These are phyloP conservation scores for Neopelma chrysocephalum DNA, from an alignment of 2,797 vertebrate genomes.

Conservation along the genomic window DNA sequence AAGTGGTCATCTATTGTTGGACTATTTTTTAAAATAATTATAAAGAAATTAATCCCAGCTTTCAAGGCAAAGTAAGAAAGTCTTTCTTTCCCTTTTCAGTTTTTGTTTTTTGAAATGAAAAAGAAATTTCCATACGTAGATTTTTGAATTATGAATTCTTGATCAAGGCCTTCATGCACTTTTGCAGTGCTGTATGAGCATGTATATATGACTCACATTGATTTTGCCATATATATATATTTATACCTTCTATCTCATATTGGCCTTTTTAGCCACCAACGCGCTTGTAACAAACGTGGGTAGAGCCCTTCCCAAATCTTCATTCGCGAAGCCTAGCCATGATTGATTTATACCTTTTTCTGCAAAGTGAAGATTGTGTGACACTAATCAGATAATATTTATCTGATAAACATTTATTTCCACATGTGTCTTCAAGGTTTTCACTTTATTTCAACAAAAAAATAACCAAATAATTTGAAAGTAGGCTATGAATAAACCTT, in stretches of 20 bases:
- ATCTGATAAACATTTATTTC: neutral
- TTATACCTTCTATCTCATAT: too few relatives aligned
- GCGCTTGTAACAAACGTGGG: too few relatives aligned
- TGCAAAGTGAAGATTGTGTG: neutral
- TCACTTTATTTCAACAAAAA: slow-evolving; percentile 34
- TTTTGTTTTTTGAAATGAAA: neutral
- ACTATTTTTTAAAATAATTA: neutral
- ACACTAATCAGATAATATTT: neutral
- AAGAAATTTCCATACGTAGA: neutral
- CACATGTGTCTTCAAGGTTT: neutral
- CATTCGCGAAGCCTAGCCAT: too few relatives aligned
- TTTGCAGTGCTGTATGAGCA: neutral
- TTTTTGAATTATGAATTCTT: neutral
- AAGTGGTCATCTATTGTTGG: neutral
- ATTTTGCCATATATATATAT: neutral
- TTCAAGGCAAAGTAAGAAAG: neutral
- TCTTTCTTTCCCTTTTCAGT: neutral
- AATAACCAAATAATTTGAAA: neutral
- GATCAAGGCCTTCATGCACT: neutral
- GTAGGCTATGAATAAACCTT: neutral
- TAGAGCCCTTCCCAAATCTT: too few relatives aligned
- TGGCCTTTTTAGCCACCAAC: too few relatives aligned
- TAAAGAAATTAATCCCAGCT: neutral
- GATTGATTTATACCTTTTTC: neutral
- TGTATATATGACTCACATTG: neutral